These are phyloP conservation scores for Platycercus adscitus DNA, from an alignment of 2,113 vertebrate genomes.

Conservation along the genomic window DNA sequence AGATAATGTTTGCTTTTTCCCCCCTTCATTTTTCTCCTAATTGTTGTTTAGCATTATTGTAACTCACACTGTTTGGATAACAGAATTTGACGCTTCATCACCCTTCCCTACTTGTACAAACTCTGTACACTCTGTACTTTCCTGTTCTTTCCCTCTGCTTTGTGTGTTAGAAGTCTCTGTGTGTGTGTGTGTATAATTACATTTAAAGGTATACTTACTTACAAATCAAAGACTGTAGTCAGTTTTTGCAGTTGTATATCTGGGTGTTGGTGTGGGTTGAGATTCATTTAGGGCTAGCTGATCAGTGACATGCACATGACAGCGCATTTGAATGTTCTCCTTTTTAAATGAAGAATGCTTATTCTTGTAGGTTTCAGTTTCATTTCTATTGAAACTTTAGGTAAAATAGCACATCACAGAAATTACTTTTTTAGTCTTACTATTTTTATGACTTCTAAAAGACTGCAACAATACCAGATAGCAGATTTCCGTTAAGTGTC, in stretches of 20 bases:
- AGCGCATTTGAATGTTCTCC: background rate
- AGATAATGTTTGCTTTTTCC: background rate
- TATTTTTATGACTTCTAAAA: background rate
- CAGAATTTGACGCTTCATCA: background rate
- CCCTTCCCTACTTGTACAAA: background rate
- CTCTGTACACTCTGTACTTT: background rate
- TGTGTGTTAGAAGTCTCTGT: background rate
- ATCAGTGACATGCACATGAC: background rate
- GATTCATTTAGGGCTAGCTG: background rate
- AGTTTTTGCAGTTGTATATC: background rate
- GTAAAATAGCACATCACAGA: background rate
- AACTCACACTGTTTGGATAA: background rate
- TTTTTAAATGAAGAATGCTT: background rate
- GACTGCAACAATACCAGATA: background rate
- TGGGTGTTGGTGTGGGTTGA: background rate
- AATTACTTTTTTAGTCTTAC: background rate
- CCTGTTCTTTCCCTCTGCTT: background rate
- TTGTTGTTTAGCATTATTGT: background rate
- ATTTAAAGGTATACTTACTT: background rate
- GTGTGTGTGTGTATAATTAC: background rate
- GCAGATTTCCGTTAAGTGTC: background rate
- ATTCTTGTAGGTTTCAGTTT: background rate
- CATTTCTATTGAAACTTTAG: background rate
- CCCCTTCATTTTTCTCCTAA: background rate
- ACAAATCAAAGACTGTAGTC: background rate